Conservation (phyloP, 2,113 vertebrate species). For the Patagioenas fasciata region DNA sequence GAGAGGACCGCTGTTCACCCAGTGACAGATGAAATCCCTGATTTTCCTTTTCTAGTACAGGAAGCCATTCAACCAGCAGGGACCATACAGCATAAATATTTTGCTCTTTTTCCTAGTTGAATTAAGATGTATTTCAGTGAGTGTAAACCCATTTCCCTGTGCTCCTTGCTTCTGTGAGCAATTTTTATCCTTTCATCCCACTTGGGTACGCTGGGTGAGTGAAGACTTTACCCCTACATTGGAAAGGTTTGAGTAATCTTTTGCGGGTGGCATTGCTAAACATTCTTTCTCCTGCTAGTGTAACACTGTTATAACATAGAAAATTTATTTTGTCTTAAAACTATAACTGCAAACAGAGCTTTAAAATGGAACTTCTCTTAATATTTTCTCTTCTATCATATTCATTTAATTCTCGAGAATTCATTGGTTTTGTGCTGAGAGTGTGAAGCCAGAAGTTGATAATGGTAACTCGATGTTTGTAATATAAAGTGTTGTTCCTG, state of each 20-base stretch:
- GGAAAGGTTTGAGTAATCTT: not conserved
- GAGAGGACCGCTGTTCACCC: not conserved
- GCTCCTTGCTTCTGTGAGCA: not conserved
- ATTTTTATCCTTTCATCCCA: not conserved
- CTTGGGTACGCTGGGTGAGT: not conserved
- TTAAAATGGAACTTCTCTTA: not conserved
- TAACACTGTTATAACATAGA: not conserved
- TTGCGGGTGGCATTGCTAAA: not conserved
- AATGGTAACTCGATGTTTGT: slow-evolving; percentile 61
- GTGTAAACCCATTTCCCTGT: not conserved
- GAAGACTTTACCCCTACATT: not conserved
- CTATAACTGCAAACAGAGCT: not conserved
- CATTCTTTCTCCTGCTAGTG: not conserved
- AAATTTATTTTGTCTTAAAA: not conserved
- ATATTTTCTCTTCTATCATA: not conserved
- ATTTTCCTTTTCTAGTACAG: not conserved
- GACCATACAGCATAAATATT: not conserved
- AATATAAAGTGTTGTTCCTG: slow-evolving; percentile 69
- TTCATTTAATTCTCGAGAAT: slow-evolving; percentile 40
- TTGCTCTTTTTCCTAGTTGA: not conserved
- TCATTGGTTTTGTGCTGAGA: slow-evolving; percentile 35
- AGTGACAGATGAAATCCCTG: not conserved
- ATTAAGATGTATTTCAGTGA: not conserved
- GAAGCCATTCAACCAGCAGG: not conserved
- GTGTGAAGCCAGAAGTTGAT: slow-evolving; percentile 46